Base-by-base conservation (phyloP, 2,888 invertebrate genomes). In the Drosophila leonis region DNA sequence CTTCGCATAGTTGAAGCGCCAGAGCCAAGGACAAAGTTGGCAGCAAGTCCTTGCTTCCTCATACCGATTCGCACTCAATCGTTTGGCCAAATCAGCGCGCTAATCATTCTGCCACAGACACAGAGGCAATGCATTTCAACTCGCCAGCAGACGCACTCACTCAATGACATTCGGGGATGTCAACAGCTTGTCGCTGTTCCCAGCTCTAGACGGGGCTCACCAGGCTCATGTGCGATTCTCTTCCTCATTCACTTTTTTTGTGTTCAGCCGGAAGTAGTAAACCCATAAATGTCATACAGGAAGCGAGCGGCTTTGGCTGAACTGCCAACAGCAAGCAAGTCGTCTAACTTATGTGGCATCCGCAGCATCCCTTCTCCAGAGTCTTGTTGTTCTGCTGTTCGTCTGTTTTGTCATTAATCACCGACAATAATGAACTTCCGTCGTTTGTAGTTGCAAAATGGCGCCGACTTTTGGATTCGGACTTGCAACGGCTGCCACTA, bases 381-480 rank as follows among this genome's bases (percentile, higher is more conserved):
- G 29, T 31, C 51, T 29, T 51, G 52, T 35, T 10, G 37, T 20
- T 9, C n/a, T 27, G 0, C 41, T 6, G 13, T 24, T 29, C 42
- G 39, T 49, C 78, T 74, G 64, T 71, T 71, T 75, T 75, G 87
- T 83, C 92, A 91, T 92, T 91, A 92, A 91, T 91, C 92, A 91
- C 92, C 86, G 92, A 85, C 91, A 89, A 91, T 91, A 91, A 91
- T 91, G 91, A 91, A 92, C 91, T 91, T 92, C 91, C 92, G 90
- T 75, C 85, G 77, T 81, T 90, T 86, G 82, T 88, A 77, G 78
- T 71, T 57, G 65, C 79, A 75, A 83, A 83, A 80, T 80, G 81
- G 72, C 72, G 75, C 80, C 69, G 72, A 74, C 79, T 75, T 75
- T 72, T 64, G 54, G 69, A 69, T 68, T 69, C 60, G 61, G 65